Evolutionary conservation across 2,113 vertebrate species (phyloP).

Genomic region (Jacana jacana): DNA sequence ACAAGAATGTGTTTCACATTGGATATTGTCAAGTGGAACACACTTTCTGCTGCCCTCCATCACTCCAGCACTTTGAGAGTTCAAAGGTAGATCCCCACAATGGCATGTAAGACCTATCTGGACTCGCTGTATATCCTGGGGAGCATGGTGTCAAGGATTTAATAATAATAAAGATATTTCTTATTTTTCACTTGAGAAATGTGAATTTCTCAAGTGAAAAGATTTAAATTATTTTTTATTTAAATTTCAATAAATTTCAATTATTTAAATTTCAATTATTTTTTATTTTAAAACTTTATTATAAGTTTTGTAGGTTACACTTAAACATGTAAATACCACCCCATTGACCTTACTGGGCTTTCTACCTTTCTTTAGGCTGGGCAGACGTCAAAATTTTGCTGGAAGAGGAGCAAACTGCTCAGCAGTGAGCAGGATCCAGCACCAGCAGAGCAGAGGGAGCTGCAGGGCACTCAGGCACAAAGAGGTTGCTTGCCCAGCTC

Average conservation of each 20-base stretch:
- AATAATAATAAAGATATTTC: neutral
- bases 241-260: no score
- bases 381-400: neutral
- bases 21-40: neutral
- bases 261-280: no score
- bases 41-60: neutral
- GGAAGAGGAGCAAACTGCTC: neutral
- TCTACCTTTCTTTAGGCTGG: neutral
- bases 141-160: constrained; percentile 16
- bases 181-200: constrained; percentile 51
- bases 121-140: neutral
- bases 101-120: neutral
- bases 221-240: neutral
- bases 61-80: neutral
- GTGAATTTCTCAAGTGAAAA: no score
- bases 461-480: fast-evolving
- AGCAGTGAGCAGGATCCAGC: no score
- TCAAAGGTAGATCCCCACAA: constrained; percentile 13
- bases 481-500: neutral
- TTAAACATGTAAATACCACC: neutral
- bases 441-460: neutral
- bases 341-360: neutral
- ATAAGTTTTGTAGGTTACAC: neutral
- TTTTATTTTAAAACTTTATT: neutral
- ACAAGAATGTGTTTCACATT: neutral